These are phyloP conservation scores for Perithous albicinctus DNA, from an alignment of 2,888 invertebrate species.

Conservation along the genomic window DNA sequence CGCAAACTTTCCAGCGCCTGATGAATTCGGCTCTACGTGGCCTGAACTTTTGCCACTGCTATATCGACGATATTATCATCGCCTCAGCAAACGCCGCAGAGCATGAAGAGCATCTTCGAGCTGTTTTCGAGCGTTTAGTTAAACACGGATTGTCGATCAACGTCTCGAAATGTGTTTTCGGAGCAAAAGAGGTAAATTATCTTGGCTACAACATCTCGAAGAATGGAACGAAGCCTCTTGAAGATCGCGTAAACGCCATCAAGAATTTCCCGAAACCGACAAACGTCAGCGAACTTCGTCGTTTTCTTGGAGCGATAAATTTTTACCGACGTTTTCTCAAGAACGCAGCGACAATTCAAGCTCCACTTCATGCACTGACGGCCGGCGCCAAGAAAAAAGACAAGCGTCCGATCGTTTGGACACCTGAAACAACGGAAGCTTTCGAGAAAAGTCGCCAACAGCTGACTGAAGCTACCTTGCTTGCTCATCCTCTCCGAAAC, in stretches of 20 bases:
- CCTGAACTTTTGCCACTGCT: constrained; percentile 65
- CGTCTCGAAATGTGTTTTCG: constrained; percentile 68
- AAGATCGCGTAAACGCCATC: constrained; percentile 77
- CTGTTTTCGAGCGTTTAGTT: constrained; percentile 1
- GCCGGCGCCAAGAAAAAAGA: constrained; percentile 58
- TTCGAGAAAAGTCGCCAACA: constrained; percentile 42
- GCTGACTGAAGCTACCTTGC: constrained; percentile 42
- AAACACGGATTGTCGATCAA: constrained; percentile 52
- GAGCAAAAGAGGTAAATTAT: constrained; percentile 70
- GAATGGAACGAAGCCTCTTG: constrained; percentile 76
- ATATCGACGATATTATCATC: constrained; percentile 68
- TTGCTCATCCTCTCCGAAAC: constrained; percentile 59
- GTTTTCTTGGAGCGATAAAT: constrained; percentile 40
- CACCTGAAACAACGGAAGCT: constrained; percentile 20
- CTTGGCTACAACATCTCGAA: constrained; percentile 73
- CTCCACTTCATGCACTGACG: constrained; percentile 22
- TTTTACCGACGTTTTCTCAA: constrained; percentile 37
- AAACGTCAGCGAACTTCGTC: not conserved
- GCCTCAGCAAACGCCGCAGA: constrained; percentile 25
- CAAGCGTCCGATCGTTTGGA: constrained; percentile 55
- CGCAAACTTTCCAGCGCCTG: constrained; percentile 72
- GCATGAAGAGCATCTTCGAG: not conserved
- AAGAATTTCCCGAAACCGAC: constrained; percentile 9
- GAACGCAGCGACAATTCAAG: constrained; percentile 15
- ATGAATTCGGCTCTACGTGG: constrained; percentile 66